Evolutionary conservation across 2,888 invertebrate species (phyloP).

Genomic region (Chymomyza caudatula): DNA sequence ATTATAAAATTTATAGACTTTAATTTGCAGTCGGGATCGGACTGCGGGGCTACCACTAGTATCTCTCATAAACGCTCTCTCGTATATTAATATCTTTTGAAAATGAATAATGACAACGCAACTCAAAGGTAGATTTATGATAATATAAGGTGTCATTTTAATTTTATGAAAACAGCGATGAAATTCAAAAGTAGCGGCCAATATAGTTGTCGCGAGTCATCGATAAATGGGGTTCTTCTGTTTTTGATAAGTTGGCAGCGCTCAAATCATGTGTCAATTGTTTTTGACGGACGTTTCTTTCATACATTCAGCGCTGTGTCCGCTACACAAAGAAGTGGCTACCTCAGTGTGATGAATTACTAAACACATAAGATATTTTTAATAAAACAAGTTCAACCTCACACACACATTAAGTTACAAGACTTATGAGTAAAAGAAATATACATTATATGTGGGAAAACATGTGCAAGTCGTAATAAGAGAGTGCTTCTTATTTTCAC

Average conservation of each 20-base stretch:
- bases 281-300: neutral
- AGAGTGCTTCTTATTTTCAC: neutral
- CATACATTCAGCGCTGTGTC: neutral
- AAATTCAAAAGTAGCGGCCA: neutral
- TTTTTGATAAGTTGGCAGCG: neutral
- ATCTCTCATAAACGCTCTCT: too few relatives aligned
- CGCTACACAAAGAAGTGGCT: neutral
- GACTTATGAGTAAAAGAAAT: too few relatives aligned
- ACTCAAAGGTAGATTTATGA: too few relatives aligned
- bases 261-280: neutral
- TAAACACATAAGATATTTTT: neutral
- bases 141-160: too few relatives aligned
- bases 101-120: too few relatives aligned
- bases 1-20: too few relatives aligned
- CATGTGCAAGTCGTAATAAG: neutral
- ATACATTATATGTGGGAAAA: too few relatives aligned
- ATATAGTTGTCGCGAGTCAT: neutral
- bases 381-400: neutral
- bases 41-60: too few relatives aligned
- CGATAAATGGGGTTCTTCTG: neutral
- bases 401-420: neutral
- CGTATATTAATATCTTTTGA: too few relatives aligned
- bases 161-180: too few relatives aligned
- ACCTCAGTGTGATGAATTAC: neutral
- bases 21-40: too few relatives aligned